A percentile compares a stretch with the other conserved stretches of the same genome.
These are phyloP conservation scores for Prietella phreatophila DNA, from an alignment of 2,113 vertebrate species.

Conservation along the genomic window DNA sequence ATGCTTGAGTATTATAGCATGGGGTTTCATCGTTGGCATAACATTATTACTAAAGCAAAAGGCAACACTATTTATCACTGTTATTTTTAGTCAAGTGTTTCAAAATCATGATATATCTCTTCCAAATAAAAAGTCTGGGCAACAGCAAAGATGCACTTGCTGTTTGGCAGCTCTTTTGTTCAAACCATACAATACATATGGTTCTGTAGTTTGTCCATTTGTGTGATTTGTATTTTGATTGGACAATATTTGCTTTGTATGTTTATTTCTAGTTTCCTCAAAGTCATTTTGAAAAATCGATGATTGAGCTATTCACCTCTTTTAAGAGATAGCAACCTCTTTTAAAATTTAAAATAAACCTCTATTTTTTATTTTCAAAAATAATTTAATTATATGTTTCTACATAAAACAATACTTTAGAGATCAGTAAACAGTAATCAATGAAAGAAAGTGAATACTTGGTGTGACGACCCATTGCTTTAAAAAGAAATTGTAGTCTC, in stretches of 20 bases:
- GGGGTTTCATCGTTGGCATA: not conserved
- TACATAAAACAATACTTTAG: too few relatives aligned
- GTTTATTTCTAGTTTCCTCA: not conserved
- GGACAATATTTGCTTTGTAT: not conserved
- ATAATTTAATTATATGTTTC: too few relatives aligned
- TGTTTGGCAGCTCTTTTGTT: not conserved
- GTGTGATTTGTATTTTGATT: not conserved
- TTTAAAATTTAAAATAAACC: too few relatives aligned
- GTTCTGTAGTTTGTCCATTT: not conserved
- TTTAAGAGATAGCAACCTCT: not conserved
- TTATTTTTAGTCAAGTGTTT: not conserved
- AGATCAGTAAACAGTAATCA: too few relatives aligned
- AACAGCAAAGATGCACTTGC: not conserved
- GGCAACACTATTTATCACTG: not conserved
- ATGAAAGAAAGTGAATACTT: too few relatives aligned
- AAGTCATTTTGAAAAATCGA: not conserved
- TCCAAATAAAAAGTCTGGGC: not conserved
- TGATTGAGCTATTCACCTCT: not conserved
- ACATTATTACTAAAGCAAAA: not conserved
- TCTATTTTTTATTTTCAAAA: too few relatives aligned
- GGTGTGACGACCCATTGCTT: too few relatives aligned
- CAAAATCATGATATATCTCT: not conserved
- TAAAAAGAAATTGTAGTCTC: too few relatives aligned
- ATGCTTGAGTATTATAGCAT: not conserved
- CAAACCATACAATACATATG: not conserved